Conservation (phyloP, 2,888 invertebrate genomes). For the Brachyptera risi region DNA sequence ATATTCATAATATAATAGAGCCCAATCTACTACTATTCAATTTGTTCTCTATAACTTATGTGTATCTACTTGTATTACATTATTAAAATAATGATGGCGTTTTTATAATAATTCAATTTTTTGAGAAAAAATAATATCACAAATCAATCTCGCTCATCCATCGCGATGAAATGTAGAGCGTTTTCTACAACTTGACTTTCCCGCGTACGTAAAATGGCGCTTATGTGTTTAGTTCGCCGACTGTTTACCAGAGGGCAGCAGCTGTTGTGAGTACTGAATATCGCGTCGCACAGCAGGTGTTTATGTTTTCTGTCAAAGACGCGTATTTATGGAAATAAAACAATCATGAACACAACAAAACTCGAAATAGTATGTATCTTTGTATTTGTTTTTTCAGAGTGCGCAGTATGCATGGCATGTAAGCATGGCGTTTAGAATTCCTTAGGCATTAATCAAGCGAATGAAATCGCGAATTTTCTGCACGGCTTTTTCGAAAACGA, state of each 20-base stretch:
- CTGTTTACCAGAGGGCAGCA: background rate
- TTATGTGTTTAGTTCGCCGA: background rate
- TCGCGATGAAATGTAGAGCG: too few relatives aligned
- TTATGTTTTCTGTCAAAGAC: slow-evolving; percentile 35
- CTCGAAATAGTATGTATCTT: slow-evolving; percentile 30
- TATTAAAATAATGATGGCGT: too few relatives aligned
- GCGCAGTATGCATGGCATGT: slow-evolving; percentile 21
- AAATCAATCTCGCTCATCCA: too few relatives aligned
- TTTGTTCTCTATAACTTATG: too few relatives aligned
- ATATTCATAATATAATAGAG: too few relatives aligned
- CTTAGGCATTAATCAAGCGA: slow-evolving; percentile 9
- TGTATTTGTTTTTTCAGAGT: slow-evolving; percentile 22
- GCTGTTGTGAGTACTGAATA: background rate
- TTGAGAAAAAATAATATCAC: too few relatives aligned
- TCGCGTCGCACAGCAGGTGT: slow-evolving; percentile 20
- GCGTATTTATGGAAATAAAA: slow-evolving; percentile 35
- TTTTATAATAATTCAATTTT: too few relatives aligned
- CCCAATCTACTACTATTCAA: too few relatives aligned
- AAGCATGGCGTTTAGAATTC: slow-evolving; percentile 15
- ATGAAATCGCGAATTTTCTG: slow-evolving; percentile 27
- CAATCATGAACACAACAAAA: slow-evolving; percentile 31
- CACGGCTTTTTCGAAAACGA: slow-evolving; percentile 33
- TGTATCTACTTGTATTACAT: too few relatives aligned
- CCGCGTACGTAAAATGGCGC: slow-evolving; percentile 3
- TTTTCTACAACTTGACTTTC: slow-evolving; percentile 13